phyloP scores from a whole-genome alignment of 2,797 vertebrate genomes.

The Limosa lapponica region DNA sequence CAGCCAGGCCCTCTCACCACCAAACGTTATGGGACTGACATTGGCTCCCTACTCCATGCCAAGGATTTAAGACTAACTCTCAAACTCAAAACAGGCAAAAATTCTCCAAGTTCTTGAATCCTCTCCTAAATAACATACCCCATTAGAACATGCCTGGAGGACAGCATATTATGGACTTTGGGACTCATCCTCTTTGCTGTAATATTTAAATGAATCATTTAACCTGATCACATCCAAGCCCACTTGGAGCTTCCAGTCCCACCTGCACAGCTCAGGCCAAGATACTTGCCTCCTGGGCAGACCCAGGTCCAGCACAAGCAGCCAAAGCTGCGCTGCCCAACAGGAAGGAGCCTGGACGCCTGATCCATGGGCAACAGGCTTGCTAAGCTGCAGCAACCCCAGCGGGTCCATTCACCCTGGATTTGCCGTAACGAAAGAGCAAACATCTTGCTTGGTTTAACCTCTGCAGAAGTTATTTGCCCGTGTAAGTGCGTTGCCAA shows the following conservation, averaged over 20 bases:
- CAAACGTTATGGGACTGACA: neutral
- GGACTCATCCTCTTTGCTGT: neutral
- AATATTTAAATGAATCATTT: neutral
- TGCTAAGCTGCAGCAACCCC: neutral
- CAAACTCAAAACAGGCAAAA: neutral
- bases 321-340: neutral
- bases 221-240: neutral
- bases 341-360: neutral
- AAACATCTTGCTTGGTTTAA: neutral
- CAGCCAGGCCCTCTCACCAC: neutral
- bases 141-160: neutral
- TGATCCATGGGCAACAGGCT: neutral
- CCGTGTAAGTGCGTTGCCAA: fast-evolving
- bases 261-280: neutral
- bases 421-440: fast-evolving
- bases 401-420: fast-evolving
- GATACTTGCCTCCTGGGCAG: neutral
- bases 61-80: neutral
- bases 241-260: neutral
- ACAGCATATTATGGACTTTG: neutral
- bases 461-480: neutral
- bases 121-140: neutral
- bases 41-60: neutral
- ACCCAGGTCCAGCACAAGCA: fast-evolving
- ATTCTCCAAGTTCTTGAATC: neutral